Base-by-base conservation (phyloP, 2,888 invertebrate genomes). In the Unio pictorum region DNA sequence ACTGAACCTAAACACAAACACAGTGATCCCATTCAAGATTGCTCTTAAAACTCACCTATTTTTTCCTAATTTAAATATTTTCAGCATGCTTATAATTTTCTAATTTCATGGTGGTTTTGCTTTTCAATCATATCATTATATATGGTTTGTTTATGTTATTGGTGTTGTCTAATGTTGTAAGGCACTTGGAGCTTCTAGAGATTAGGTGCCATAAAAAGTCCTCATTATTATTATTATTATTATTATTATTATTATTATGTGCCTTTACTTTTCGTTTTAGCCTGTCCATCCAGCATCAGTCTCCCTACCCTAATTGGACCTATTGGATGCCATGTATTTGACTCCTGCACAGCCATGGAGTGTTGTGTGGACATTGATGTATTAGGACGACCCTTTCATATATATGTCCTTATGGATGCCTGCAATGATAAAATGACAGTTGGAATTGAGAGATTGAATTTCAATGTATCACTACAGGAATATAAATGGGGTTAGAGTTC, bases 391-490 rank as follows among this genome's bases (percentile, higher is more conserved):
- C 61, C 65, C 8, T 34, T 73, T 26, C 58, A 66, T 18, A 67
- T 58, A 6, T 62, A 67, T 28, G 34, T 73, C 4, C 20, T 55
- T 23, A 56, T 73, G n/a, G 73, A 73, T 56, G 59, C 69, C 4
- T 73, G 73, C 63, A 66, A 58, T 4, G 59, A 70, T 54, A 61
- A 55, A 45, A 55, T 73, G 20, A 67, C 58, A 20, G 56, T 73
- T 17, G 66, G 71, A 23, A 71, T 73, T 26, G 73, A 70, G 23
- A 68, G 64, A 11, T 69, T 66, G 61, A 28, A 65, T 8, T 69
- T 69, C 34, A 67, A 64, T 4, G 57, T 55, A 45, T 64, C 73
- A 45, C 58, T 73, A 6, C 26, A 64, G 0, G 70, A 66, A 28
- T 70, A 63, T 55, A 66, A 30, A 8, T 66, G 61, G 66, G 66